Conservation (phyloP, 2,113 vertebrate species). For the Passer domesticus region DNA sequence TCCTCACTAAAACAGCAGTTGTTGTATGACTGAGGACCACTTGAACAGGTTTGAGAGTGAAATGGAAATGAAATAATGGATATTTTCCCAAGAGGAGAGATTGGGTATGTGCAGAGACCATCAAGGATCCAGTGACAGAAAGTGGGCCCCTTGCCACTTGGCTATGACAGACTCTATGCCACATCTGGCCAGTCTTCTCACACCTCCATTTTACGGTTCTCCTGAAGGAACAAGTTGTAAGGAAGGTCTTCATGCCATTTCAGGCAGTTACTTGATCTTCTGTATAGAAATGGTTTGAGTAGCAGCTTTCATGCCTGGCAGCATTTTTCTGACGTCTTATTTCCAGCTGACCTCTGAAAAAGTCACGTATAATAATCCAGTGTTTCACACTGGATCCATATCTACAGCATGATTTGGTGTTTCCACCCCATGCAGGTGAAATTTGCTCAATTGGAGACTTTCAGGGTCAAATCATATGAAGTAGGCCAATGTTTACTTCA, state of each 20-base stretch:
- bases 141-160: accelerated
- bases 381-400: not conserved
- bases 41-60: not conserved
- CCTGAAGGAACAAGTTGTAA: not conserved
- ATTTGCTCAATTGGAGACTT: accelerated
- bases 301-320: not conserved
- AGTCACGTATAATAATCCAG: not conserved
- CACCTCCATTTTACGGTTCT: not conserved
- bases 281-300: not conserved
- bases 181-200: not conserved
- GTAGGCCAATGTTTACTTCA: not conserved
- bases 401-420: not conserved
- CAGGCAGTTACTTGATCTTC: not conserved
- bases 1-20: not conserved
- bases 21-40: not conserved
- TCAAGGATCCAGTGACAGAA: not conserved
- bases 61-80: not conserved
- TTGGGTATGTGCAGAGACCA: not conserved
- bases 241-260: not conserved
- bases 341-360: not conserved
- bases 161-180: not conserved
- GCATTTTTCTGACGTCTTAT: not conserved
- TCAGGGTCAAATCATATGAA: not conserved
- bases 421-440: not conserved
- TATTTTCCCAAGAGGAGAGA: not conserved